These are phyloP conservation scores for Manis javanica DNA, from an alignment of 2,797 vertebrate species.

Conservation along the genomic window DNA sequence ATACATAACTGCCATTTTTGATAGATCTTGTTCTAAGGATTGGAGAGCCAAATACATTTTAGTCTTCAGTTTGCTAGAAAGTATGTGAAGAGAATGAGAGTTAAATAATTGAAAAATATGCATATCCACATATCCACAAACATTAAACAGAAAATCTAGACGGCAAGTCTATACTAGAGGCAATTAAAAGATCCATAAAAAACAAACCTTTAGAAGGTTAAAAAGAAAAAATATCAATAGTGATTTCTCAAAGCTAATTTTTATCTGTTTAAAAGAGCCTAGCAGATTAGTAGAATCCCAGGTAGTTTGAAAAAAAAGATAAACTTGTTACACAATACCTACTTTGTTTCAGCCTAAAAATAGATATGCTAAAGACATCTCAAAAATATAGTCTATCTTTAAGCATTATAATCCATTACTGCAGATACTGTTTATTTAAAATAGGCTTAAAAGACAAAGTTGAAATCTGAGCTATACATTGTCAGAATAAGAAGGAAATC, in stretches of 20 bases:
- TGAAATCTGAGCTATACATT: neutral
- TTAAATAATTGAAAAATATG: constrained; percentile 35
- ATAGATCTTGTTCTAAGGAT: constrained; percentile 97
- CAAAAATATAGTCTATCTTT: constrained; percentile 9
- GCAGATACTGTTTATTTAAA: neutral
- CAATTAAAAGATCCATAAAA: neutral
- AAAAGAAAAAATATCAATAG: neutral
- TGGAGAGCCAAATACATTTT: constrained; percentile 99
- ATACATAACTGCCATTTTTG: constrained; percentile 99
- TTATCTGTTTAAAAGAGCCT: constrained; percentile 25
- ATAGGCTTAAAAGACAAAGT: constrained; percentile 18
- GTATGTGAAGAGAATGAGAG: constrained; percentile 48
- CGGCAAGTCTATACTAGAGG: neutral
- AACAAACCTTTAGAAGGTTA: neutral
- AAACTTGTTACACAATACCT: constrained; percentile 8
- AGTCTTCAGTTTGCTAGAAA: constrained; percentile 95
- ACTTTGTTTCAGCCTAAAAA: constrained; percentile 40
- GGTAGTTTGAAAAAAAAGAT: constrained; percentile 23
- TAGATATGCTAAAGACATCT: constrained; percentile 10
- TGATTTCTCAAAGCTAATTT: constrained; percentile 37
- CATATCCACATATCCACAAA: neutral
- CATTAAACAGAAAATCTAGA: neutral
- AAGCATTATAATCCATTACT: constrained; percentile 1
- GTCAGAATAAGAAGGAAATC: neutral
- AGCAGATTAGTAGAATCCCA: constrained; percentile 26